These are phyloP conservation scores for Dysmachus trigonus DNA, from an alignment of 2,888 invertebrate species.

Conservation along the genomic window DNA sequence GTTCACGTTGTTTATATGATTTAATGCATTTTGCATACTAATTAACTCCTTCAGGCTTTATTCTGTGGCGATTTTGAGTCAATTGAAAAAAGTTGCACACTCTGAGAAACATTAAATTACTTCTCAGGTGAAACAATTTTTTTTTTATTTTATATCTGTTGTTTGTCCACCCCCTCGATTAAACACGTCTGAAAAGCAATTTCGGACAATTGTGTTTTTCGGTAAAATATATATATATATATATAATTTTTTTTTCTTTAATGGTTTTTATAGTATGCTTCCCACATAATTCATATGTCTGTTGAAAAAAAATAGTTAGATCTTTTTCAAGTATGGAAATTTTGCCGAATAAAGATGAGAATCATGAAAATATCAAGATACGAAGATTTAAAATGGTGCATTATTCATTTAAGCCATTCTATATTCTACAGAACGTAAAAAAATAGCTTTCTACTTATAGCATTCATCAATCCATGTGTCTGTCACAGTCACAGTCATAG, in stretches of 20 bases:
- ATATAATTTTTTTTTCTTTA: background rate
- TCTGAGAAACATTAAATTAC: background rate
- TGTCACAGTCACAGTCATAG: background rate
- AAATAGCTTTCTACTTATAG: background rate
- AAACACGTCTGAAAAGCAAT: background rate
- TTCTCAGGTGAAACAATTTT: background rate
- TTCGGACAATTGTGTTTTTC: too few relatives aligned
- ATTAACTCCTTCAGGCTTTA: background rate
- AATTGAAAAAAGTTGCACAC: background rate
- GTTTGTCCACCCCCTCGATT: background rate
- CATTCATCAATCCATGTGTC: background rate
- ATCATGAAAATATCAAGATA: background rate
- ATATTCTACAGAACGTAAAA: background rate
- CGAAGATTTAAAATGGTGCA: background rate
- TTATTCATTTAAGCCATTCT: background rate
- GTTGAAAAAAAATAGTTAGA: too few relatives aligned
- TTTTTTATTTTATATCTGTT: too few relatives aligned
- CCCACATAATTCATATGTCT: too few relatives aligned
- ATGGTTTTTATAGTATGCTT: too few relatives aligned
- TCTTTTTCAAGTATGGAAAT: too few relatives aligned
- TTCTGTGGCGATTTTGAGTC: background rate
- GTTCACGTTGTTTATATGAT: constrained; percentile 35
- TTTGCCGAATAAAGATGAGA: background rate
- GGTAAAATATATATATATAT: background rate
- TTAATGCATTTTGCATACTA: constrained; percentile 41